phyloP scores from a whole-genome alignment of 2,113 vertebrate species.

The Brevimyrus niger region DNA sequence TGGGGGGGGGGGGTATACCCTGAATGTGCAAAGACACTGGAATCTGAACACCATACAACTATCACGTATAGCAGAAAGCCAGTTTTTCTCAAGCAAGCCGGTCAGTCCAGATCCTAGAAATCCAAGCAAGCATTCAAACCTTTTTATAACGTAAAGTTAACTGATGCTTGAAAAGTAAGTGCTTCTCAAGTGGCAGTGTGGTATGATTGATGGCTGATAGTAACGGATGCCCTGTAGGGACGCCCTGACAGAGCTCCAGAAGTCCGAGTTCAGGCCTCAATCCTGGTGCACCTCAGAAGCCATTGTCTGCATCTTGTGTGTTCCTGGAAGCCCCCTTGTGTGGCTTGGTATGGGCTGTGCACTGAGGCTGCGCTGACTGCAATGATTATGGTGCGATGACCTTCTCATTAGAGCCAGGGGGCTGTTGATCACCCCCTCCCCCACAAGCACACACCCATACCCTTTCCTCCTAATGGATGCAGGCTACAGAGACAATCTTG shows the following conservation, averaged over 20 bases:
- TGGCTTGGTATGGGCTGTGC: constrained; percentile 64
- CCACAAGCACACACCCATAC: constrained; percentile 18
- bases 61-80: neutral
- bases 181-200: neutral
- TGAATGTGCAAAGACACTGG: neutral
- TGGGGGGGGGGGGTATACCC: neutral
- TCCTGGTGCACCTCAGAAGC: constrained; percentile 52
- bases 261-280: constrained; percentile 8
- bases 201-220: neutral
- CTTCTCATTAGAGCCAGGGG: constrained; percentile 80
- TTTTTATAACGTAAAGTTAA: neutral
- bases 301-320: constrained; percentile 45
- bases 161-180: neutral
- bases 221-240: neutral
- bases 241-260: neutral
- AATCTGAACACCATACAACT: neutral
- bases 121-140: neutral
- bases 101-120: neutral
- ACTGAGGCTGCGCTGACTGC: constrained; percentile 69
- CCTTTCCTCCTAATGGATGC: constrained; percentile 74
- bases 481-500: constrained; percentile 74
- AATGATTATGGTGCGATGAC: constrained; percentile 90
- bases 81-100: neutral
- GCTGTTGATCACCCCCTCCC: constrained; percentile 42
- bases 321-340: constrained; percentile 44